Evolutionary conservation across 2,797 vertebrate species (phyloP), one percentile per base, ranked within the genome.

Genomic region (Aselliscus stoliczkanus): DNA sequence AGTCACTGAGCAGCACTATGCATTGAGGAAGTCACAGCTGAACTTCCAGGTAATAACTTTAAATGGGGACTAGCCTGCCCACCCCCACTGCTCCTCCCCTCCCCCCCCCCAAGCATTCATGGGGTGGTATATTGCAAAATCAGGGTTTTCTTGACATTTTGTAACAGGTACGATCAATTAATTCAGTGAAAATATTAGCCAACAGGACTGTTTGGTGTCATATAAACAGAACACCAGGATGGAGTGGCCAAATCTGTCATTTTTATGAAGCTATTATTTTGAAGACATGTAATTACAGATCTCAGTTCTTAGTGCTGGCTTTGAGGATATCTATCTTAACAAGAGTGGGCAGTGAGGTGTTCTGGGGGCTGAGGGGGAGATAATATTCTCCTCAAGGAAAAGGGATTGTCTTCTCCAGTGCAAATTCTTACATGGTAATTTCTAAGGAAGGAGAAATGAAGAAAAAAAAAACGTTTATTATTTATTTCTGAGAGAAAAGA

Each of bases 141-240:
- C 27, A 60, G 34, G 39, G 34, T 1, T 0, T 0, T 0, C 58
- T 37, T 87, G 20, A 31, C 5, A 1, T 52, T 52, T 50, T 27
- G 1, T 39, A 60, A 39, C 34, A 88, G 34, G 69, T 85, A n/a
- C 29, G 18, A 34, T 20, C 67, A 86, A 52, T 92, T 85, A 80
- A 90, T 23, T 37, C 29, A 50, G 54, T 0, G 1, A 25, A 65
- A 25, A 58, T 27, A 3, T 44, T 65, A 83, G 73, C 72, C 47
- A 34, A 52, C 20, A 6, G 15, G 21, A 13, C 42, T 34, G 47
- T 75, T 29, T 58, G 77, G 25, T 69, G 67, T 72, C 67, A 17
- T 8, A 42, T 23, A 85, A 80, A 96, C 80, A 86, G 64, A 77
- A 85, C 70, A 91, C 52, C 34, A 76, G 60, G 23, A 23, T 0